phyloP scores from a whole-genome alignment of 2,797 vertebrate genomes.

The Etheostoma perlongum region DNA sequence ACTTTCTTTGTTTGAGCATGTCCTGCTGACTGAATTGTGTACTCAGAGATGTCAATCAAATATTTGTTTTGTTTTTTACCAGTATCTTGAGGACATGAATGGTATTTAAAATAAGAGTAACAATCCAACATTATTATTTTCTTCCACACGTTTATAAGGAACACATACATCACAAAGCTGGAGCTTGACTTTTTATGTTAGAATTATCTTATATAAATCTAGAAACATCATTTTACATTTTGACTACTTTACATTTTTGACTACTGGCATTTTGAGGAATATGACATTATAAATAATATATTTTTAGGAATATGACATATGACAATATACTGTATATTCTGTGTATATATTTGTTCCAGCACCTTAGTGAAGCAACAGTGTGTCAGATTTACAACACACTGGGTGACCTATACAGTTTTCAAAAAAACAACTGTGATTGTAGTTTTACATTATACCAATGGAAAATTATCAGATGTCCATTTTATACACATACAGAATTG shows the following conservation, averaged over 20 bases:
- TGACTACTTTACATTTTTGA: background rate
- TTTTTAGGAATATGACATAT: background rate
- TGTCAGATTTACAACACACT: background rate
- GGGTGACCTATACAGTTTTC: background rate
- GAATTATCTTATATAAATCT: too few relatives aligned
- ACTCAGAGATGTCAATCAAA: conserved; percentile 7
- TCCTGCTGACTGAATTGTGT: background rate
- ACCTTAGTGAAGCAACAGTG: background rate
- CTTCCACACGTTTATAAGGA: background rate
- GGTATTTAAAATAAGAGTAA: background rate
- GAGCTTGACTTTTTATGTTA: background rate
- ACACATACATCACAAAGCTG: background rate
- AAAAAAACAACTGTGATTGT: too few relatives aligned
- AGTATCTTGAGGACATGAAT: background rate
- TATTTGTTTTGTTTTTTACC: too few relatives aligned
- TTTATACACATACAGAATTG: background rate
- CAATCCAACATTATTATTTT: background rate
- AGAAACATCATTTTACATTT: too few relatives aligned
- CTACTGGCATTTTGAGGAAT: too few relatives aligned
- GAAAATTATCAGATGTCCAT: background rate
- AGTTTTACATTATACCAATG: background rate
- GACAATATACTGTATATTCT: background rate
- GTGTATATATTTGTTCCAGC: background rate
- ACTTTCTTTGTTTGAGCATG: background rate
- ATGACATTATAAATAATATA: too few relatives aligned